Percentiles rank a stretch among this genome's conserved stretches.
Evolutionary conservation across 1,140 invertebrate species (phyloP).

Genomic region (Sarcophaga bullata): DNA sequence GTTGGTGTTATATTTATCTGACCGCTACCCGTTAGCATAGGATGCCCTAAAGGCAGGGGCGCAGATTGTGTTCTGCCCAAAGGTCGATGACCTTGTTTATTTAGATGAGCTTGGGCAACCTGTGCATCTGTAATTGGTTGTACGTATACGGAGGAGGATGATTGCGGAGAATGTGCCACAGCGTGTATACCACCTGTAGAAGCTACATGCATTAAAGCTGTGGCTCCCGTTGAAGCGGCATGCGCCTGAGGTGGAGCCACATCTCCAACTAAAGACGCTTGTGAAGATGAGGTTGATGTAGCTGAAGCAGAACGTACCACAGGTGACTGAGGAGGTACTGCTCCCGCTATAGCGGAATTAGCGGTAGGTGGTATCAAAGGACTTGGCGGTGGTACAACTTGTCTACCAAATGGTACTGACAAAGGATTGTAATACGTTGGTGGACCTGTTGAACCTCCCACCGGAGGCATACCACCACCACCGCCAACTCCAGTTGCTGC

Average conservation of each 20-base stretch:
- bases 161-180: constrained; percentile 47
- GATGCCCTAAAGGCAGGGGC: constrained; percentile 93
- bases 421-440: constrained; percentile 59
- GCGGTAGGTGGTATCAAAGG: constrained; percentile 18
- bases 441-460: constrained; percentile 44
- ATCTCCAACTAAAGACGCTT: constrained; percentile 59
- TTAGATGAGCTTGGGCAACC: constrained; percentile 77
- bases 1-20: constrained; percentile 65
- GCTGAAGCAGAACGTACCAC: constrained; percentile 61
- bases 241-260: constrained; percentile 61
- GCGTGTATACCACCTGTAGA: constrained; percentile 47
- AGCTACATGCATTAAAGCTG: constrained; percentile 44
- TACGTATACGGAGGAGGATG: constrained; percentile 43
- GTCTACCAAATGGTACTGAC: constrained; percentile 52
- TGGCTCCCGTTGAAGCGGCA: constrained; percentile 53
- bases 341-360: constrained; percentile 45
- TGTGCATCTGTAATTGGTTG: constrained; percentile 67
- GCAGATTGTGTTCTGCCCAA: constrained; percentile 93
- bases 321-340: constrained; percentile 55
- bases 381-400: constrained; percentile 44
- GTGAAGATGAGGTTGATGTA: constrained; percentile 62
- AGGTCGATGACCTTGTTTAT: constrained; percentile 80
- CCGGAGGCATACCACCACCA: constrained; percentile 43
- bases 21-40: constrained; percentile 77
- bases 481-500: constrained; percentile 32